Percentiles rank a stretch among this genome's conserved stretches.
These are phyloP conservation scores for Andrena bicolor DNA, from an alignment of 2,888 invertebrate genomes.

Conservation along the genomic window DNA sequence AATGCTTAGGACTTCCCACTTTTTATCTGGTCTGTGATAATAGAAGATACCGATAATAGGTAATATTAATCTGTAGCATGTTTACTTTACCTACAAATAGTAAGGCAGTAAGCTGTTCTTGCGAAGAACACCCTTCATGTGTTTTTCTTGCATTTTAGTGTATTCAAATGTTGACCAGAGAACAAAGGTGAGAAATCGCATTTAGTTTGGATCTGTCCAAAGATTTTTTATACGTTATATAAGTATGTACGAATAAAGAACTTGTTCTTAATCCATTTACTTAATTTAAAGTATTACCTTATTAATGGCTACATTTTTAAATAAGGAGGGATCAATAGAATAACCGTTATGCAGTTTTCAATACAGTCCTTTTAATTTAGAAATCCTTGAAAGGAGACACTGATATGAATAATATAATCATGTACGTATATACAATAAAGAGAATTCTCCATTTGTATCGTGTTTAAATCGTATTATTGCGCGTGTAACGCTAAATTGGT, in stretches of 20 bases:
- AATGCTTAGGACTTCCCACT: too few relatives aligned
- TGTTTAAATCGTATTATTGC: constrained; percentile 63
- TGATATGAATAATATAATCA: constrained; percentile 88
- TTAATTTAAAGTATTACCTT: neutral
- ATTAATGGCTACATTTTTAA: neutral
- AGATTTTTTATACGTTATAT: too few relatives aligned
- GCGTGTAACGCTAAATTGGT: constrained; percentile 64
- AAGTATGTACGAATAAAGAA: too few relatives aligned
- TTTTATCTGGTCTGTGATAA: too few relatives aligned
- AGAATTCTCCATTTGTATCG: constrained; percentile 77
- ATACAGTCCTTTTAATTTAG: constrained; percentile 90
- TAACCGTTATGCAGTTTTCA: constrained; percentile 76
- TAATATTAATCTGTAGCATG: too few relatives aligned
- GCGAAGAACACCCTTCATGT: neutral
- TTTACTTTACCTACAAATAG: neutral
- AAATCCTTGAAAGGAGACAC: constrained; percentile 92
- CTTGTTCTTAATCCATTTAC: neutral
- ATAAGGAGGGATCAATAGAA: constrained; percentile 44
- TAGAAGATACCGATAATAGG: too few relatives aligned
- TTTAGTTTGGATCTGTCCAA: neutral
- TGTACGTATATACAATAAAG: constrained; percentile 87
- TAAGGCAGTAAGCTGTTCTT: neutral
- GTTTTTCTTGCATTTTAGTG: neutral
- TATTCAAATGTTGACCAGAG: neutral
- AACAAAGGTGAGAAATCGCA: neutral